Percentiles rank a stretch among this genome's conserved stretches.
phyloP scores from a whole-genome alignment of 2,113 vertebrate species.

The Menidia beryllina region DNA sequence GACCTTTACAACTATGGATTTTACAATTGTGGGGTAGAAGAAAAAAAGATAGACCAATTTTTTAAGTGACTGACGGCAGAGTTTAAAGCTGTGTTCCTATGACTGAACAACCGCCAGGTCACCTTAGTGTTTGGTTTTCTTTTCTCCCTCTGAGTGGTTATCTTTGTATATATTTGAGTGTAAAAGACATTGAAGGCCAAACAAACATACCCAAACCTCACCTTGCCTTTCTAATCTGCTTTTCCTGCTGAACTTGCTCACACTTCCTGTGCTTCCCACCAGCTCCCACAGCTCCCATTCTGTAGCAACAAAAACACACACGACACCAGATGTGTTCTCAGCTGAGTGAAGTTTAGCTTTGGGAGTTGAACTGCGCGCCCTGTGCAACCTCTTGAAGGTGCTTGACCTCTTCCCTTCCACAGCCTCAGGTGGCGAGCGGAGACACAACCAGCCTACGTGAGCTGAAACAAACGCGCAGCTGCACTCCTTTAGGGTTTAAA shows the following conservation, averaged over 20 bases:
- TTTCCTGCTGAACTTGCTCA: neutral
- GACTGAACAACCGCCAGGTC: no score
- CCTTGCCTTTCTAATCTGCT: neutral
- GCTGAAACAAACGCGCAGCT: conserved; percentile 34
- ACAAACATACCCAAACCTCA: conserved; percentile 15
- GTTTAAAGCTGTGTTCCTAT: no score
- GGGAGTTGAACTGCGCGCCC: conserved; percentile 14
- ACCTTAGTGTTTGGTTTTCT: no score
- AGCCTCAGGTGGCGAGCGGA: conserved; percentile 15
- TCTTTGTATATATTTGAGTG: neutral
- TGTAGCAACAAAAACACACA: conserved; percentile 25
- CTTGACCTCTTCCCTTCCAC: conserved; percentile 53
- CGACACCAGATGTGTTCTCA: conserved; percentile 67
- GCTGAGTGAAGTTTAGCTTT: conserved; percentile 63
- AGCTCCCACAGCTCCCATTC: neutral
- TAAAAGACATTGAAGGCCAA: conserved; percentile 24
- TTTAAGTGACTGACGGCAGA: no score
- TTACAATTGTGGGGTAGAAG: no score
- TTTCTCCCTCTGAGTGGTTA: neutral
- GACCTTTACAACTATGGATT: no score
- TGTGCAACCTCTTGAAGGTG: conserved; percentile 9
- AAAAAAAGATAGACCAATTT: no score
- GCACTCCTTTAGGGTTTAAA: conserved; percentile 29
- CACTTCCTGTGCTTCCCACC: conserved; percentile 24
- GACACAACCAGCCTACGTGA: conserved; percentile 5